A percentile compares a stretch with the other conserved stretches of the same genome.
phyloP scores from a whole-genome alignment of 2,888 invertebrate species.

The Kuschelorhynchus macadamiae region DNA sequence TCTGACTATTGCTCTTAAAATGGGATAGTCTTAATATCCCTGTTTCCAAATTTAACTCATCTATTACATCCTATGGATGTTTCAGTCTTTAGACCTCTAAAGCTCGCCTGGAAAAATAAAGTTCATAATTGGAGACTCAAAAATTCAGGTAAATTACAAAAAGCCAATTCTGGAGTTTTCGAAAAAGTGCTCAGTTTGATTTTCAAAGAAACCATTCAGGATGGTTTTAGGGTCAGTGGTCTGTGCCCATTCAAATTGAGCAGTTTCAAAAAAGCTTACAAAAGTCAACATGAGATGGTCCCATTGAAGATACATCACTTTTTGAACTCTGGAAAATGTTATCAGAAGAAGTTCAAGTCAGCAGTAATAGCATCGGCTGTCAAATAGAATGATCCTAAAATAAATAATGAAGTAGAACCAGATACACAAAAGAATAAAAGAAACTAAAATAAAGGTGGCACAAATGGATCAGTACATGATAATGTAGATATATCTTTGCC shows the following conservation, averaged over 20 bases:
- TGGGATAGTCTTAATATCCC: no score
- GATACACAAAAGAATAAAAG: not conserved
- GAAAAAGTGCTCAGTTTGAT: slow-evolving; percentile 5
- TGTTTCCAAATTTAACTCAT: not conserved
- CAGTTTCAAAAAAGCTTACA: not conserved
- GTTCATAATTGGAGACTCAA: slow-evolving; percentile 5
- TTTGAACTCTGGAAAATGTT: not conserved
- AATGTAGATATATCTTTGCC: not conserved
- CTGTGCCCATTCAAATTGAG: slow-evolving; percentile 3
- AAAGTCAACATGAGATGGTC: not conserved
- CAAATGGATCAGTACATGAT: not conserved
- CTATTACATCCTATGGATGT: slow-evolving; percentile 3
- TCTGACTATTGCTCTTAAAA: no score
- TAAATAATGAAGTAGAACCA: no score
- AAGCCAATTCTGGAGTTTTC: slow-evolving; percentile 16
- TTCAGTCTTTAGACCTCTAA: slow-evolving; percentile 4
- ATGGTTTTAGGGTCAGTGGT: slow-evolving; percentile 8
- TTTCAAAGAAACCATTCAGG: not conserved
- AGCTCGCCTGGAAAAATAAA: slow-evolving; percentile 8
- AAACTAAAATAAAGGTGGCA: not conserved
- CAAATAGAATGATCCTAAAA: no score
- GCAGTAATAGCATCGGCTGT: no score
- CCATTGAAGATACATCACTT: not conserved
- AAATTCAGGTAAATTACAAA: slow-evolving; percentile 21
- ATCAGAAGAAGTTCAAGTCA: not conserved